These are phyloP conservation scores for Stenopsyche tienmushanensis DNA, from an alignment of 1,140 invertebrate genomes.

Conservation along the genomic window DNA sequence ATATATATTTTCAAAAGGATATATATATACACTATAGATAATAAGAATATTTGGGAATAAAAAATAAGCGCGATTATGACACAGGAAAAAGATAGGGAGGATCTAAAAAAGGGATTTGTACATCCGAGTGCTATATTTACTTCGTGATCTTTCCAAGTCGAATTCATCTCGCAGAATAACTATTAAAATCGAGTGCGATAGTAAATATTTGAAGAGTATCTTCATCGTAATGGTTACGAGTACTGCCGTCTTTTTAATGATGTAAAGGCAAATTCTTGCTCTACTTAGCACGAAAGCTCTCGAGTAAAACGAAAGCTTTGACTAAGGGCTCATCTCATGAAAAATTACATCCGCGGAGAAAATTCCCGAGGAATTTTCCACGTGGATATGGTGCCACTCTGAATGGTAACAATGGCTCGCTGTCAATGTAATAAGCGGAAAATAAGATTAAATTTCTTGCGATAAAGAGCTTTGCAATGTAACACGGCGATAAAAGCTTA, in stretches of 20 bases:
- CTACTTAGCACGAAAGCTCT: slow-evolving; percentile 2
- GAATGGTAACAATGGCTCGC: slow-evolving; percentile 3
- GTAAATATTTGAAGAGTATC: slow-evolving; percentile 5
- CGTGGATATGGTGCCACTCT: not conserved
- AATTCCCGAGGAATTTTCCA: not conserved
- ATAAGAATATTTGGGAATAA: too few relatives aligned
- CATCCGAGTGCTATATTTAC: too few relatives aligned
- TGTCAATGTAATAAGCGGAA: slow-evolving; percentile 7
- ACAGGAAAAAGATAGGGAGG: too few relatives aligned
- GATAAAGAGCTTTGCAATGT: not conserved
- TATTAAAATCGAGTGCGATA: not conserved
- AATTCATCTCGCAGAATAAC: too few relatives aligned
- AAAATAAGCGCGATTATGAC: too few relatives aligned
- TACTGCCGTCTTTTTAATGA: not conserved
- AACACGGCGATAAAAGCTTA: slow-evolving; percentile 8
- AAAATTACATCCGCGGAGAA: not conserved
- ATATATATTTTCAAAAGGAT: too few relatives aligned
- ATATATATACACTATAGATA: too few relatives aligned
- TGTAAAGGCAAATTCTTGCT: slow-evolving; percentile 3
- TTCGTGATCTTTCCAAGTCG: too few relatives aligned
- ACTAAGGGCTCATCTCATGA: not conserved
- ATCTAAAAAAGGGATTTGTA: too few relatives aligned
- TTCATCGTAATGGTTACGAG: not conserved
- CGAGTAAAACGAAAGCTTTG: slow-evolving; percentile 9
- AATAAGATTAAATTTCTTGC: slow-evolving; percentile 1